Percentiles rank a stretch among this genome's conserved stretches.
These are phyloP conservation scores for Forbesichthys papilliferus DNA, from an alignment of 2,113 vertebrate genomes.

Conservation along the genomic window DNA sequence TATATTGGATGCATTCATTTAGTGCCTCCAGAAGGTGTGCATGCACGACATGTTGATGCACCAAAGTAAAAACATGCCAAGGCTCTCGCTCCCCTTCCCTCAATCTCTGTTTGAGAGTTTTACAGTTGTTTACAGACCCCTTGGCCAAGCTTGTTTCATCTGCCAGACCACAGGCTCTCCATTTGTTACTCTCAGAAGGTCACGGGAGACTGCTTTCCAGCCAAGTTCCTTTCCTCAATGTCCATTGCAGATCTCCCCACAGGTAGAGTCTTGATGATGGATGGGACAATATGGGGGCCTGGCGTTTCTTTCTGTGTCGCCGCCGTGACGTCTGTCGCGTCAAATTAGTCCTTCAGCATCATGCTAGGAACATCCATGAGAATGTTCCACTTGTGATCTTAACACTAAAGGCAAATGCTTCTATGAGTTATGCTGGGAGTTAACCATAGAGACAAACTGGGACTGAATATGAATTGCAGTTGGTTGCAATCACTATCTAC, in stretches of 20 bases:
- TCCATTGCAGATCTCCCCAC: constrained; percentile 59
- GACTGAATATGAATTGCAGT: not conserved
- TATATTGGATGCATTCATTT: constrained; percentile 56
- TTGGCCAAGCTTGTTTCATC: constrained; percentile 63
- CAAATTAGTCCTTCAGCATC: constrained; percentile 60
- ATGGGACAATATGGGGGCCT: constrained; percentile 55
- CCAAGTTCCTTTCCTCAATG: constrained; percentile 69
- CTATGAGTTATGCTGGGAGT: constrained; percentile 1
- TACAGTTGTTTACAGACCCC: constrained; percentile 75
- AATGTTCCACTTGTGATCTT: constrained; percentile 8
- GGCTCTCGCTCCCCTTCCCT: not conserved
- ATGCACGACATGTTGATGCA: constrained; percentile 38
- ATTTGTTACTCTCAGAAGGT: constrained; percentile 82
- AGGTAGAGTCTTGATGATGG: constrained; percentile 69
- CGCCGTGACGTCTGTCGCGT: constrained; percentile 64
- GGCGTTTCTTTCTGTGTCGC: constrained; percentile 55
- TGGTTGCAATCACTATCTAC: no score
- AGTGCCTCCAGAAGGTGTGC: constrained; percentile 33
- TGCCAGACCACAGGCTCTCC: constrained; percentile 72
- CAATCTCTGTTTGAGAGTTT: constrained; percentile 56
- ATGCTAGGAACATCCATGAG: constrained; percentile 6
- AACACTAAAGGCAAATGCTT: constrained; percentile 6
- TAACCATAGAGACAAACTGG: not conserved
- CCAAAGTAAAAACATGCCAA: constrained; percentile 19
- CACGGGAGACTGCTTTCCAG: constrained; percentile 70